Evolutionary conservation across 2,113 vertebrate genomes (phyloP).

Genomic region (Piaya cayana): DNA sequence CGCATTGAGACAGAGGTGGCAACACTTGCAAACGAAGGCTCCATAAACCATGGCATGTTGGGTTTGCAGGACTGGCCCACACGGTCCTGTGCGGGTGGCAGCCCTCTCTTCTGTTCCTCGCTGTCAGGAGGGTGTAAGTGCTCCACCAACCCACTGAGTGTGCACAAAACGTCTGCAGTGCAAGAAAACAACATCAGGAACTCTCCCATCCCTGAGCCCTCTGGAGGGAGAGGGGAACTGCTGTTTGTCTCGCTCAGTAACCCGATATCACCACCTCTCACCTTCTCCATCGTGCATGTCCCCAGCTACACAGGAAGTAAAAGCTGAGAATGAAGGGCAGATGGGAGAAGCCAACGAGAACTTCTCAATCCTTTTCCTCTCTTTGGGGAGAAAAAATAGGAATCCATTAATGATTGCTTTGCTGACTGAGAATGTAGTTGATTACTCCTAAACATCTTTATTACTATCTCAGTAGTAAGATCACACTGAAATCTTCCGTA

Average conservation of each 20-base stretch:
- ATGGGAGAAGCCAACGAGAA: slow-evolving; percentile 78
- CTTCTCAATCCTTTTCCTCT: slow-evolving; percentile 78
- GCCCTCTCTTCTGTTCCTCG: slow-evolving; percentile 85
- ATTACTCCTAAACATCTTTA: slow-evolving; percentile 79
- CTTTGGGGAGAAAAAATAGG: slow-evolving; percentile 77
- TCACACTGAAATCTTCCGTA: slow-evolving; percentile 82
- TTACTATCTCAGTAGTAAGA: slow-evolving; percentile 78
- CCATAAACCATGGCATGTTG: slow-evolving; percentile 87
- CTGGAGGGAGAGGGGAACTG: slow-evolving; percentile 79
- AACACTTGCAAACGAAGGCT: slow-evolving; percentile 79
- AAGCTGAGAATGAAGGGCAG: slow-evolving; percentile 76
- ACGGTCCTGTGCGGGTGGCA: slow-evolving; percentile 83
- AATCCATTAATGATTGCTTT: slow-evolving; percentile 82
- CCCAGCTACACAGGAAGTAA: slow-evolving; percentile 77
- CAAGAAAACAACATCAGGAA: slow-evolving; percentile 77
- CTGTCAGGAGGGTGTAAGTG: slow-evolving; percentile 87
- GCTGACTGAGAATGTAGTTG: slow-evolving; percentile 85
- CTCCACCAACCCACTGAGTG: slow-evolving; percentile 83
- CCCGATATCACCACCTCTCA: slow-evolving; percentile 75
- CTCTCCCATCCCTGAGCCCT: slow-evolving; percentile 73
- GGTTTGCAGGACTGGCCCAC: slow-evolving; percentile 85
- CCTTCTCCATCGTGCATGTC: slow-evolving; percentile 81
- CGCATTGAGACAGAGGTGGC: slow-evolving; percentile 87
- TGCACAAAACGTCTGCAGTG: slow-evolving; percentile 82
- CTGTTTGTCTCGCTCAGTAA: slow-evolving; percentile 79